A percentile compares a stretch with the other conserved stretches of the same genome.
Conservation (phyloP, 1,140 invertebrate genomes). For the Ceratosolen fusciceps region DNA sequence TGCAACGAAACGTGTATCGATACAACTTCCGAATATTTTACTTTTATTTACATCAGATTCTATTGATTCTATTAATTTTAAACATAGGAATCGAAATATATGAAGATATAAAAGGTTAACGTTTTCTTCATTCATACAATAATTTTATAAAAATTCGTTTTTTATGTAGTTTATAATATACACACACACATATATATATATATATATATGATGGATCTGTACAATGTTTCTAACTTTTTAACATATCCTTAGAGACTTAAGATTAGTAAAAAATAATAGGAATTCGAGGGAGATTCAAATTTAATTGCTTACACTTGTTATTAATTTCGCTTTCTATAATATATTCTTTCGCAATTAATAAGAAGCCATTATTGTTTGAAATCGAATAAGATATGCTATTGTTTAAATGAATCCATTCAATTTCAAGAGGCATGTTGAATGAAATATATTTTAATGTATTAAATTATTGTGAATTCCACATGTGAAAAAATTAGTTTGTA, state of each 20-base stretch:
- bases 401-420: background rate
- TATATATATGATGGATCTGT: background rate
- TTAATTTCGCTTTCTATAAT: too few species aligned
- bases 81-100: background rate
- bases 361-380: too few species aligned
- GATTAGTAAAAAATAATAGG: background rate
- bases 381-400: too few species aligned
- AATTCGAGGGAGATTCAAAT: too few species aligned
- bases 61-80: background rate
- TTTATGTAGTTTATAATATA: background rate
- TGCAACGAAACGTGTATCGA: slow-evolving; percentile 2
- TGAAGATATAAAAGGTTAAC: background rate
- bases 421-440: background rate
- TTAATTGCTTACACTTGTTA: too few species aligned
- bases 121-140: background rate
- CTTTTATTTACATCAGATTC: too few species aligned
- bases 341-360: too few species aligned
- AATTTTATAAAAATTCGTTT: too few species aligned
- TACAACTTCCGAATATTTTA: background rate
- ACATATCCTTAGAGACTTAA: background rate
- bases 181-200: too few species aligned
- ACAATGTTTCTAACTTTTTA: background rate
- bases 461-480: background rate
- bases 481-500: background rate
- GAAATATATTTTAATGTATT: background rate